phyloP scores from a whole-genome alignment of 2,888 invertebrate genomes.

The Pseudococcus longispinus region DNA sequence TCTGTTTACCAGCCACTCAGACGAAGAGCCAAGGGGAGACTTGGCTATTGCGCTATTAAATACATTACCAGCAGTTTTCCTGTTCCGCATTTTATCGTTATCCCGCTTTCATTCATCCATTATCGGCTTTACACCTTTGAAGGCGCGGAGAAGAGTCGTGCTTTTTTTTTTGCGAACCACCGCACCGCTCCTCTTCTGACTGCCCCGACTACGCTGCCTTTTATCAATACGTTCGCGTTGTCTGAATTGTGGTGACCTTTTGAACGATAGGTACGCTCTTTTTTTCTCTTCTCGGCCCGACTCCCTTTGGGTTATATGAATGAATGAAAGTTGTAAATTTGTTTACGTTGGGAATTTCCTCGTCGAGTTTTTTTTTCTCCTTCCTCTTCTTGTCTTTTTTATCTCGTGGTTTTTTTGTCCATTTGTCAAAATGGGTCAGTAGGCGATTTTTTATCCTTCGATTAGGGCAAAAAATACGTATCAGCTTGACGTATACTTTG shows the following conservation, averaged over 20 bases:
- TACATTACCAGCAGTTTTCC: slow-evolving; percentile 39
- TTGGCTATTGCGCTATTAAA: slow-evolving; percentile 41
- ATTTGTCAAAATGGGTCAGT: not conserved
- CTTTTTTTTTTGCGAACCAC: not conserved
- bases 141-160: not conserved
- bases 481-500: not conserved
- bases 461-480: not conserved
- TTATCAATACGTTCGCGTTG: slow-evolving; percentile 25
- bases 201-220: not conserved
- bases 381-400: not conserved
- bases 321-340: slow-evolving; percentile 31
- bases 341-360: slow-evolving; percentile 8
- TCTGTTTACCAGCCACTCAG: not conserved
- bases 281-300: not conserved
- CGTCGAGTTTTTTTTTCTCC: not conserved
- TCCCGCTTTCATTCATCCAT: slow-evolving; percentile 41
- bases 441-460: not conserved
- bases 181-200: too few species aligned
- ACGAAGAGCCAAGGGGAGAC: not conserved
- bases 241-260: slow-evolving; percentile 34
- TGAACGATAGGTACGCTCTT: not conserved
- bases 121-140: slow-evolving; percentile 37
- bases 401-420: not conserved
- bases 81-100: slow-evolving; percentile 37
- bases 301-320: not conserved